Conservation (phyloP, 2,797 vertebrate species). For the Hipposideros larvatus region DNA sequence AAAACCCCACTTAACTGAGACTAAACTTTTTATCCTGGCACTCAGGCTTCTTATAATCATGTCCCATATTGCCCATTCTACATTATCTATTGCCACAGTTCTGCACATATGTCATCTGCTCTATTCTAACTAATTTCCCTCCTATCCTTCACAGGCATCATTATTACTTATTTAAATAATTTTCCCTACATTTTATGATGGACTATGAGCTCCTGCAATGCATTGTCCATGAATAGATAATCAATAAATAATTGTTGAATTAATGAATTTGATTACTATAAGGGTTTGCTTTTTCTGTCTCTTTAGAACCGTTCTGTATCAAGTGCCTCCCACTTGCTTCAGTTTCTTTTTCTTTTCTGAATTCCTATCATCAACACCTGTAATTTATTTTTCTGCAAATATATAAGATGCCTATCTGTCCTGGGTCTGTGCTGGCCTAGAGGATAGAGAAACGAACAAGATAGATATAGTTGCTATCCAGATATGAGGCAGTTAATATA, state of each 20-base stretch:
- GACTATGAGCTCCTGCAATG: background rate
- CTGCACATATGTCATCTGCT: background rate
- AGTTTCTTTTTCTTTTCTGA: slow-evolving; percentile 48
- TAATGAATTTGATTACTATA: slow-evolving; percentile 31
- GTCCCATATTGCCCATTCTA: background rate
- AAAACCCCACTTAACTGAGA: background rate
- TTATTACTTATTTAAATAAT: background rate
- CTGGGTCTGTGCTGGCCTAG: background rate
- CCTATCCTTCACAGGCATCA: background rate
- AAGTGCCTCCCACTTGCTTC: background rate
- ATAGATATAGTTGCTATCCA: background rate
- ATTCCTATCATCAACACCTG: slow-evolving; percentile 6
- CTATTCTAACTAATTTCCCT: background rate
- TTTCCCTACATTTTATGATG: slow-evolving; percentile 32
- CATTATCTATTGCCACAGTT: slow-evolving; percentile 21
- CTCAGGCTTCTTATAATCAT: background rate
- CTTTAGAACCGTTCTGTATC: background rate
- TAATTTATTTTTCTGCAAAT: background rate
- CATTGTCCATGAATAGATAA: background rate
- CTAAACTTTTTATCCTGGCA: slow-evolving; percentile 25
- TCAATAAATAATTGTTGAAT: slow-evolving; percentile 20
- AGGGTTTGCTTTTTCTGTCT: slow-evolving; percentile 24
- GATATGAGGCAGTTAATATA: background rate
- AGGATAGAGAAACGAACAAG: background rate
- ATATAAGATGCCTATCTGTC: background rate